Evolutionary conservation across 1,140 invertebrate species (phyloP).

Genomic region (Propsilocerus akamusi): DNA sequence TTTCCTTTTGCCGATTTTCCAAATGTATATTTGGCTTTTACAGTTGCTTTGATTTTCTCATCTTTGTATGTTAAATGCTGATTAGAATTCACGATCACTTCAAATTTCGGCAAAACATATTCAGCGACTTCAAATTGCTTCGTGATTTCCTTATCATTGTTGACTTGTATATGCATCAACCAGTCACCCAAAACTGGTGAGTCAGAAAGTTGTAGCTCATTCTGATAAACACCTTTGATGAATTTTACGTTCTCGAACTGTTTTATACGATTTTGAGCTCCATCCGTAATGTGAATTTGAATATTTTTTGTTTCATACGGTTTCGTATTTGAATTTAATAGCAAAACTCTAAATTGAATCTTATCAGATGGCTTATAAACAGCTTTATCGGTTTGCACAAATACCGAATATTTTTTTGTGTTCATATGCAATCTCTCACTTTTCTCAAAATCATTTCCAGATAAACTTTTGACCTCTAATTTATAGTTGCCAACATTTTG

Average conservation of each 20-base stretch:
- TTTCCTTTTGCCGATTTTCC: not conserved
- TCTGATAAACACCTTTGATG: slow-evolving; percentile 51
- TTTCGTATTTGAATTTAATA: slow-evolving; percentile 58
- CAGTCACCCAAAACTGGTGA: slow-evolving; percentile 71
- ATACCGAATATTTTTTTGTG: slow-evolving; percentile 72
- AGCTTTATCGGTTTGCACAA: slow-evolving; percentile 87
- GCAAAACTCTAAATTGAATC: slow-evolving; percentile 66
- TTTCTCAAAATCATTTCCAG: not conserved
- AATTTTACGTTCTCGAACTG: slow-evolving; percentile 52
- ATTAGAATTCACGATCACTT: slow-evolving; percentile 59
- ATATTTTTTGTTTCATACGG: slow-evolving; percentile 22
- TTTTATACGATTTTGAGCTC: slow-evolving; percentile 54
- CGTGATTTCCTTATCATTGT: slow-evolving; percentile 11
- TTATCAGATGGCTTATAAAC: slow-evolving; percentile 79
- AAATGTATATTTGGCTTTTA: slow-evolving; percentile 56
- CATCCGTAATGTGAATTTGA: slow-evolving; percentile 37
- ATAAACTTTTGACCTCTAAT: not conserved
- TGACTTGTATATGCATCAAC: slow-evolving; percentile 42
- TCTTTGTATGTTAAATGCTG: slow-evolving; percentile 61
- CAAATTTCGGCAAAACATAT: slow-evolving; percentile 78
- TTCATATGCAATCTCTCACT: not conserved
- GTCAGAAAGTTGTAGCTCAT: slow-evolving; percentile 54
- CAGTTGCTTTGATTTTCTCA: slow-evolving; percentile 46
- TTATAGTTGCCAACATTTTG: not conserved
- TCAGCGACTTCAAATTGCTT: slow-evolving; percentile 44